These are phyloP conservation scores for Onychomys arenicola DNA, from an alignment of 2,797 vertebrate species.

Conservation along the genomic window DNA sequence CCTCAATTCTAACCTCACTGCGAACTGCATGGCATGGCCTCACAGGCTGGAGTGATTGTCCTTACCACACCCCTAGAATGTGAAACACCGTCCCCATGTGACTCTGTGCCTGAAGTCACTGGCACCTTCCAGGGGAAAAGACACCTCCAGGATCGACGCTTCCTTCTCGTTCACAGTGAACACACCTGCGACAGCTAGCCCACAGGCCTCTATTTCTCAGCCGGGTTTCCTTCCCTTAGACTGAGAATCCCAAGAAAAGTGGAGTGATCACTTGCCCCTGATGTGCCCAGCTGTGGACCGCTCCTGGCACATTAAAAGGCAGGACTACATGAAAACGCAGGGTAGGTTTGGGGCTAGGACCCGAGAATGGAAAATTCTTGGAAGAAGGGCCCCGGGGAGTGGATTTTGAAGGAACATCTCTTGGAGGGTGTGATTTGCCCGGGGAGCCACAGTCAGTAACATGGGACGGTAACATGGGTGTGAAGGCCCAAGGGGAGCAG, in stretches of 20 bases:
- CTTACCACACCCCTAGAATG: neutral
- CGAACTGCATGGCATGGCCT: neutral
- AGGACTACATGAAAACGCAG: neutral
- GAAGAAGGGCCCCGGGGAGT: neutral
- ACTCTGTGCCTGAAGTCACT: neutral
- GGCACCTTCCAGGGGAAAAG: neutral
- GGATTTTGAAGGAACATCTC: fast-evolving
- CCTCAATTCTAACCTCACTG: neutral
- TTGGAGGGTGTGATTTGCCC: neutral
- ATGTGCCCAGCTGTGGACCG: neutral
- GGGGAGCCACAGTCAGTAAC: fast-evolving
- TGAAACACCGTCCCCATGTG: neutral
- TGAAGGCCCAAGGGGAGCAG: no score
- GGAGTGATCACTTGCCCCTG: neutral
- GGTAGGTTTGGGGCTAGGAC: neutral
- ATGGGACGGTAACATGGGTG: no score
- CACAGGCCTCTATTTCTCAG: neutral
- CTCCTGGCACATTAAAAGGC: neutral
- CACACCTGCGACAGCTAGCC: neutral
- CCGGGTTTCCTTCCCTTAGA: neutral
- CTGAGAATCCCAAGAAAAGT: neutral
- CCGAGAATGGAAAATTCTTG: neutral
- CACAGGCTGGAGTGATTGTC: neutral
- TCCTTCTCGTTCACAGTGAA: neutral
- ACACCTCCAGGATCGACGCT: neutral